Base-by-base conservation (phyloP, 2,797 vertebrate genomes). In the Dryobates pubescens region DNA sequence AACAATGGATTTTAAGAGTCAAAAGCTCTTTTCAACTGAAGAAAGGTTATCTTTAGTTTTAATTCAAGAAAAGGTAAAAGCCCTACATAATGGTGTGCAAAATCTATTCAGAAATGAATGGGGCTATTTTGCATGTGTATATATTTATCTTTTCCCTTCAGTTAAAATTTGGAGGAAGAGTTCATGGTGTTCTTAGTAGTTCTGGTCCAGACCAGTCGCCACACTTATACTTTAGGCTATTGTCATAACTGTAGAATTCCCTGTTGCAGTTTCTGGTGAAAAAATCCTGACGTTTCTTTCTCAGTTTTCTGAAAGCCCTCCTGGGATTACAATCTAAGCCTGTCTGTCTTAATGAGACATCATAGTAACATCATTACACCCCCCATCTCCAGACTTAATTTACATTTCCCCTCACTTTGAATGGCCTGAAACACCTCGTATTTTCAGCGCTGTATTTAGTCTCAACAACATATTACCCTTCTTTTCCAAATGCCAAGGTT, bases 231-330 rank as follows among this genome's bases (percentile, higher is more conserved):
- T 90, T 51, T 38, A 88, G 74, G 49, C 38, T 61, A 26, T 75
- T 94, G 38, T 86, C 63, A 14, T 71, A 85, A 94, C 63, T 85
- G 70, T 74, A 85, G 77, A 91, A 94, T 78, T 83, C 80, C 51
- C 32, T 81, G 72, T 90, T 86, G 86, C n/a, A 68, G 17, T 81
- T 93, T 82, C 89, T 92, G 62, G 51, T 80, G 51, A 94, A 77
- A 30, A 92, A 95, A 86, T 72, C 19, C 62, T 67, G 73, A 54
- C 18, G 20, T n/a, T 72, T 91, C 59, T 84, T 58, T 49, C 53
- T 94, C 36, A 30, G 23, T 71, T 89, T 94, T 76, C 68, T 80
- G 77, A 86, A 94, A 87, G 30, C 12, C 15, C 69, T 88, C 49
- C 58, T 73, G 69, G 67, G 74, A 82, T 72, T 90, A 82, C 93